Evolutionary conservation across 1,140 invertebrate genomes (phyloP), one percentile per base, ranked within the genome.

Genomic region (Trigoniulus corallinus): DNA sequence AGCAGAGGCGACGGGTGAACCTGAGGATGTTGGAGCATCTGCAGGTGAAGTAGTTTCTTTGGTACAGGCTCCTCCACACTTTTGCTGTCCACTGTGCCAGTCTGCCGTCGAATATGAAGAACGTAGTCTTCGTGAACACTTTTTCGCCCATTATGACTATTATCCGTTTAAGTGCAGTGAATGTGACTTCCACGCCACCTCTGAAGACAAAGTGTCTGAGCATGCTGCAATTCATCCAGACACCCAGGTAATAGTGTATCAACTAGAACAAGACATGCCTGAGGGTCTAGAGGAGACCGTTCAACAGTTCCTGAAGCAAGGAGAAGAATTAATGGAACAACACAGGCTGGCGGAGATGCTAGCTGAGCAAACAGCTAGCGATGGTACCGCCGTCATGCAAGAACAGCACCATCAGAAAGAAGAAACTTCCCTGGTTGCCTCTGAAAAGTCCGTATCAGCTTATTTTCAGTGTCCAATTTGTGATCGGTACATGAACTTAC

Each of bases 111-210:
- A 29, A 12, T 37, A 15, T 10, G 26, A 43, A n/a, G 26, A 47
- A 22, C 7, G n/a, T 3, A 34, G 7, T 15, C 20, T 55, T 7
- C 12, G 45, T 3, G 20, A 49, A 15, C 54, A 55, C 29, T 53
- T 55, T 18, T 55, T 39, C 40, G 39, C 24, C 22, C 54, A 55
- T 42, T 55, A 49, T 34, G 46, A 50, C 13, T 55, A 48, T 42
- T 20, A 29, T 3, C 54, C 54, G 25, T 55, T 40, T 26, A 44
- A 48, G 24, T 55, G 54, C 37, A 29, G 45, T 26, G n/a, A 12
- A 12, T 55, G 54, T 47, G 51, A 48, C 20, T 49, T 49, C n/a
- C 20, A 27, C 10, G 52, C n/a, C 1, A 22, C n/a, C 7, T 55
- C 54, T 24, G 34, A 22, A 2, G 41, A 47, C 18, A 29, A 26